A percentile compares a stretch with the other conserved stretches of the same genome.
Conservation (phyloP, 2,888 invertebrate genomes). For the Noctuana brunneofusca region DNA sequence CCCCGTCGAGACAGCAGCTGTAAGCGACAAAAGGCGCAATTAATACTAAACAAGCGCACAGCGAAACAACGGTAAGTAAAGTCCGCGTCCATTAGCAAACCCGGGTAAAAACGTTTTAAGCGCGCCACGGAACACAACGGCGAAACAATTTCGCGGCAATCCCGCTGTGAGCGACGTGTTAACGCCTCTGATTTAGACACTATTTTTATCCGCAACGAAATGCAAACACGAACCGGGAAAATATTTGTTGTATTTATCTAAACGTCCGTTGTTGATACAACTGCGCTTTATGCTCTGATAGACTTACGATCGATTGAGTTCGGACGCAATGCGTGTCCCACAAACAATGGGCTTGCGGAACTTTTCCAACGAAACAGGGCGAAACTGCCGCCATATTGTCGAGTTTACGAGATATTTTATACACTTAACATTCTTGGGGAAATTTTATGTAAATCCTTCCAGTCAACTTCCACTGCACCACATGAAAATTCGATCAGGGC, state of each 20-base stretch:
- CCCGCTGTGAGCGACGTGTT: conserved; percentile 60
- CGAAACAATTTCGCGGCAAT: conserved; percentile 66
- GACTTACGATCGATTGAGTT: conserved; percentile 19
- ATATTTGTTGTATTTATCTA: conserved; percentile 26
- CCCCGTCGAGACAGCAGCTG: conserved; percentile 56
- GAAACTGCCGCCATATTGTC: conserved; percentile 11
- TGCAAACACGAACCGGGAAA: conserved; percentile 35
- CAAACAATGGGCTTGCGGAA: conserved; percentile 24
- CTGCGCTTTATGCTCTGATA: conserved; percentile 20
- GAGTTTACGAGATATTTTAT: conserved; percentile 29
- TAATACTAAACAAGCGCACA: conserved; percentile 71
- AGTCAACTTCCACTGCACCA: conserved; percentile 34
- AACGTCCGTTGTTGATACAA: conserved; percentile 20
- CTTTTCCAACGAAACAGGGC: conserved; percentile 3
- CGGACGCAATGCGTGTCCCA: conserved; percentile 27
- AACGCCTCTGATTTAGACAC: conserved; percentile 68
- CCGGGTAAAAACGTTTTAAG: conserved; percentile 57
- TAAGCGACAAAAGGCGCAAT: conserved; percentile 75
- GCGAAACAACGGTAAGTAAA: conserved; percentile 61
- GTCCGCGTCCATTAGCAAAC: conserved; percentile 65
- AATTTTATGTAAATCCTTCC: conserved; percentile 34
- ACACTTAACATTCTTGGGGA: conserved; percentile 30
- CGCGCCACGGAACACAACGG: conserved; percentile 58
- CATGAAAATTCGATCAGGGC: conserved; percentile 35
- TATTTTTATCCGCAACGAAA: conserved; percentile 54